These are phyloP conservation scores for Halcyon senegalensis DNA, from an alignment of 2,113 vertebrate genomes.

Conservation along the genomic window DNA sequence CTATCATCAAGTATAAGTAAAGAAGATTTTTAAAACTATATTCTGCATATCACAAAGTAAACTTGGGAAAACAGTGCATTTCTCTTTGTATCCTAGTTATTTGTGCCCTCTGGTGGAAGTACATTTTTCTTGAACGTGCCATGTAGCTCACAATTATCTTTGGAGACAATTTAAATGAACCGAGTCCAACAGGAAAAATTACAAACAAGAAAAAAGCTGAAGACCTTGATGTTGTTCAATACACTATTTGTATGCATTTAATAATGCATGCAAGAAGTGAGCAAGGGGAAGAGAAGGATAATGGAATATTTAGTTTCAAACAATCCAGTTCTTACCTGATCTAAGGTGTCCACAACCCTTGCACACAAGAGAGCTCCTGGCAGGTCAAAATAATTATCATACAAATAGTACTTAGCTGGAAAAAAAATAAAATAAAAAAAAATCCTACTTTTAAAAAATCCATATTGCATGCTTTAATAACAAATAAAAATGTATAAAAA, in stretches of 20 bases:
- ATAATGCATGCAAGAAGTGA: background rate
- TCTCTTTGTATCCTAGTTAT: constrained; percentile 30
- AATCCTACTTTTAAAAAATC: background rate
- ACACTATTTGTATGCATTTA: background rate
- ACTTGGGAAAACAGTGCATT: background rate
- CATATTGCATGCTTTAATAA: background rate
- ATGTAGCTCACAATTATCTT: background rate
- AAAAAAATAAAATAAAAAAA: background rate
- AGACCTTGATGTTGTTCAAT: background rate
- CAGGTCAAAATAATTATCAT: constrained; percentile 96
- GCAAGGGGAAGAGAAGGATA: background rate
- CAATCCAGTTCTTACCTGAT: constrained; percentile 81
- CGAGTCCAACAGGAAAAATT: background rate
- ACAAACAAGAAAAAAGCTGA: background rate
- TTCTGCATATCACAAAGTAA: background rate
- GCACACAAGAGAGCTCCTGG: constrained; percentile 92
- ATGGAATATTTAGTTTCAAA: background rate
- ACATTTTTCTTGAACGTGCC: background rate
- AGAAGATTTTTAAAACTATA: background rate
- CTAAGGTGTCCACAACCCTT: constrained; percentile 87
- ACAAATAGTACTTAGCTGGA: constrained; percentile 94
- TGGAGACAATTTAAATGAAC: background rate
- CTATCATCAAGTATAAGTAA: background rate
- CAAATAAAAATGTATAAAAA: background rate
- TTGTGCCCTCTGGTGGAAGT: constrained; percentile 66